Evolutionary conservation across 1,140 invertebrate species (phyloP).

Genomic region (Zophobas atratus): DNA sequence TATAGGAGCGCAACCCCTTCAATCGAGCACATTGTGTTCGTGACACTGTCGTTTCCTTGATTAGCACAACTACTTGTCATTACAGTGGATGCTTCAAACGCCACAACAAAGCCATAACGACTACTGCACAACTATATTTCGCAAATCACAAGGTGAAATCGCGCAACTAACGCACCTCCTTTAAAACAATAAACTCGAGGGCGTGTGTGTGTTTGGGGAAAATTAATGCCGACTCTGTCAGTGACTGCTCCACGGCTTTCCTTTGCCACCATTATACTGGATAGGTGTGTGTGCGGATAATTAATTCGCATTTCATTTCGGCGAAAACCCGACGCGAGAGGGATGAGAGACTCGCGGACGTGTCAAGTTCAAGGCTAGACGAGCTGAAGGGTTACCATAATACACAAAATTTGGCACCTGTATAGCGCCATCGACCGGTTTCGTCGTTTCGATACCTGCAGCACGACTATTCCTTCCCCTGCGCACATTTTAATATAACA

Average conservation of each 20-base stretch:
- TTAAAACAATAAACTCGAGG: conserved; percentile 42
- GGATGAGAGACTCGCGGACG: no score
- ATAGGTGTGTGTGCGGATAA: conserved; percentile 3
- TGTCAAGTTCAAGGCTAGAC: no score
- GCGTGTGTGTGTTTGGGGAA: conserved; percentile 2
- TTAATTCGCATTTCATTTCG: background rate
- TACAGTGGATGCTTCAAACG: conserved; percentile 19
- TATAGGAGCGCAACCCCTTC: conserved; percentile 39
- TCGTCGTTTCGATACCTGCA: no score
- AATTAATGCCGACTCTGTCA: conserved; percentile 30
- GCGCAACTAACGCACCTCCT: conserved; percentile 20
- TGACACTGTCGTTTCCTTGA: conserved; percentile 39
- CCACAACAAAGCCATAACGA: conserved; percentile 41
- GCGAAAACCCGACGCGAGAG: no score
- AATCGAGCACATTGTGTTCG: conserved; percentile 39
- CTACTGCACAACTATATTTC: conserved; percentile 35
- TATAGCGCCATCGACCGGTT: no score
- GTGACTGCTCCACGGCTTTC: conserved; percentile 29
- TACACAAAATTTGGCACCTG: no score
- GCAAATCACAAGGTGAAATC: conserved; percentile 38
- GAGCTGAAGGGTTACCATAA: no score
- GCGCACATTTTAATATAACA: background rate
- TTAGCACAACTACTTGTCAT: conserved; percentile 25
- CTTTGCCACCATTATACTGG: conserved; percentile 14
- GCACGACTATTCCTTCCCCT: no score